Base-by-base conservation (phyloP, 2,888 invertebrate genomes). In the Zaprionus obscuricornis region DNA sequence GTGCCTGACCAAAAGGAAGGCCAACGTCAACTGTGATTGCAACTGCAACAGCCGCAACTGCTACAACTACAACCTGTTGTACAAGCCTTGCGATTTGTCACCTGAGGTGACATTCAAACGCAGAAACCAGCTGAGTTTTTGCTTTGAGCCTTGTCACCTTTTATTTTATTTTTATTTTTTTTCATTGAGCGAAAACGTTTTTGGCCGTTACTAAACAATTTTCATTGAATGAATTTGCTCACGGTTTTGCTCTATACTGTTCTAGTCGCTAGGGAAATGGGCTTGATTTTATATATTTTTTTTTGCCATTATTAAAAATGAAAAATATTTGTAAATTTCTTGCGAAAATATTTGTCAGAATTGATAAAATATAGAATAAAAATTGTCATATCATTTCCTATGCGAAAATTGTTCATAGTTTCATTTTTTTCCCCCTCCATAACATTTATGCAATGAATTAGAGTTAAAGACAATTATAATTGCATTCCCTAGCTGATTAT, bases 61-160 rank as follows among this genome's bases (percentile, higher is more conserved):
- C n/a, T n/a, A n/a, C 46, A 36, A 55, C 45, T 57, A 68, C 55
- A 65, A 74, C 74, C 62, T 74, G 59, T 69, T 56, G 54, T 42
- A 33, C 31, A 43, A 62, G 24, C 45, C 58, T 62, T 70, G 65
- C 81, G 64, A 84, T 84, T 82, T 82, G 81, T 82, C 81, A 77
- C 84, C 81, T 79, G 84, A 82, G 81, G 81, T 58, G 84, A 77
- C 83, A 81, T 83, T 83, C 79, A 81, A 58, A 55, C 58, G 43
- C 67, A 39, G 45, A 56, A 56, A 49, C 72, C 82, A 78, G 76
- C 79, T 77, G 72, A 60, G 75, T 59, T 58, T 66, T 76, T 57
- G 66, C 72, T 36, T 56, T 74, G 43, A 62, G 60, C 59, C 51
- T 6, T 49, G 63, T 55, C 60, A 59, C 43, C 45, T 22, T 47